Evolutionary conservation across 1,140 invertebrate genomes (phyloP).

Genomic region (Aphis gossypii): DNA sequence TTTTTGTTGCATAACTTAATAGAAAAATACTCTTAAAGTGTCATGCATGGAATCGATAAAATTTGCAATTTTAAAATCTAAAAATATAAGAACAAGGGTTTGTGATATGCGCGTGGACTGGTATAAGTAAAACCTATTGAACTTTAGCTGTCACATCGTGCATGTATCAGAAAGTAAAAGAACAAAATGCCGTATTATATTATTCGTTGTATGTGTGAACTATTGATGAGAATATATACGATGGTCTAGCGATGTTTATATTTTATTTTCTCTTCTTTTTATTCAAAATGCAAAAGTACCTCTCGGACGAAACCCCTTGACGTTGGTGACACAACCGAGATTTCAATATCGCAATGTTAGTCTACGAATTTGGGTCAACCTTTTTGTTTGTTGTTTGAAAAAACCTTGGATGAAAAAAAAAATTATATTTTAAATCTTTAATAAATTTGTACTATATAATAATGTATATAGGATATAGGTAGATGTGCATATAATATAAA

Average conservation of each 20-base stretch:
- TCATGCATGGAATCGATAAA: background rate
- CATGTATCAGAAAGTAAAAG: background rate
- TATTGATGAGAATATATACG: slow-evolving; percentile 33
- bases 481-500: background rate
- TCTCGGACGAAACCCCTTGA: slow-evolving; percentile 26
- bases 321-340: background rate
- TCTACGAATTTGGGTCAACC: slow-evolving; percentile 33
- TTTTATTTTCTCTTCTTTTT: slow-evolving; percentile 15
- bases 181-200: slow-evolving; percentile 36
- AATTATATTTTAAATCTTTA: background rate
- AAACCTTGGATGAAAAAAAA: background rate
- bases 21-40: background rate
- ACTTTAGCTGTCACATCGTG: slow-evolving; percentile 8
- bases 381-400: background rate
- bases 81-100: background rate
- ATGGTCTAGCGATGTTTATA: slow-evolving; percentile 2
- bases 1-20: background rate
- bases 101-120: background rate
- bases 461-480: background rate
- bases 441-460: background rate
- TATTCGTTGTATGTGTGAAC: background rate
- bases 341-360: slow-evolving; percentile 27
- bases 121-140: slow-evolving; percentile 13
- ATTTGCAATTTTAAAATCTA: slow-evolving; percentile 12
- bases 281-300: slow-evolving; percentile 43